phyloP scores from a whole-genome alignment of 2,888 invertebrate species.

The Sinohyriopsis cumingii region DNA sequence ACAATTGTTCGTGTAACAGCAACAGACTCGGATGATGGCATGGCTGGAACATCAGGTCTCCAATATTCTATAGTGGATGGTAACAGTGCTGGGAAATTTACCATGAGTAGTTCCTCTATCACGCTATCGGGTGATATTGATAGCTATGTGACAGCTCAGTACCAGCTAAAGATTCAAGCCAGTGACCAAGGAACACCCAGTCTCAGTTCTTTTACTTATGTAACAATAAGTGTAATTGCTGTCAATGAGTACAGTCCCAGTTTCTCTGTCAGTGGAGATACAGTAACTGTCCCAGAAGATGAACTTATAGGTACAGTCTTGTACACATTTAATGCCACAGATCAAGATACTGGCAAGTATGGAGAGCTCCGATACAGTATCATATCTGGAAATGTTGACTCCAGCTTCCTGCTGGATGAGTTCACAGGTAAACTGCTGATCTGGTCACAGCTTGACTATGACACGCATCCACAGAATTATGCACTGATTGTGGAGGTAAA shows the following conservation, averaged over 20 bases:
- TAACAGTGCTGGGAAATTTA: slow-evolving; percentile 41
- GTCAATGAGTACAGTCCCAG: slow-evolving; percentile 56
- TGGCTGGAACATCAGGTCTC: slow-evolving; percentile 42
- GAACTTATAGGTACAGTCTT: slow-evolving; percentile 42
- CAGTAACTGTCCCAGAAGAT: slow-evolving; percentile 46
- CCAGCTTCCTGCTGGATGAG: slow-evolving; percentile 39
- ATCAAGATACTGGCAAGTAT: slow-evolving; percentile 48
- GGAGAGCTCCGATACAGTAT: slow-evolving; percentile 33
- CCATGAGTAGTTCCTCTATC: slow-evolving; percentile 30
- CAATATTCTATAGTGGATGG: slow-evolving; percentile 45
- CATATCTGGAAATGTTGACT: slow-evolving; percentile 17
- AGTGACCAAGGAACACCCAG: slow-evolving; percentile 50
- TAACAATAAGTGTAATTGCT: slow-evolving; percentile 45
- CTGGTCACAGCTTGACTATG: slow-evolving; percentile 54
- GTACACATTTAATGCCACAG: slow-evolving; percentile 44
- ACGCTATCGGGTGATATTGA: slow-evolving; percentile 44
- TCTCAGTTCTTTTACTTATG: slow-evolving; percentile 40
- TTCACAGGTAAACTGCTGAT: slow-evolving; percentile 50
- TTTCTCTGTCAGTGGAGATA: slow-evolving; percentile 35
- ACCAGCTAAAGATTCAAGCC: slow-evolving; percentile 48
- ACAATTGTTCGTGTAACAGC: slow-evolving; percentile 31
- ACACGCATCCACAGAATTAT: slow-evolving; percentile 37
- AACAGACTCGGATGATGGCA: slow-evolving; percentile 41
- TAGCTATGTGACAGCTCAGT: slow-evolving; percentile 46
- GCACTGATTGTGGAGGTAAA: slow-evolving; percentile 39